Evolutionary conservation across 2,797 vertebrate species (phyloP).

Genomic region (Urosaurus nigricauda): DNA sequence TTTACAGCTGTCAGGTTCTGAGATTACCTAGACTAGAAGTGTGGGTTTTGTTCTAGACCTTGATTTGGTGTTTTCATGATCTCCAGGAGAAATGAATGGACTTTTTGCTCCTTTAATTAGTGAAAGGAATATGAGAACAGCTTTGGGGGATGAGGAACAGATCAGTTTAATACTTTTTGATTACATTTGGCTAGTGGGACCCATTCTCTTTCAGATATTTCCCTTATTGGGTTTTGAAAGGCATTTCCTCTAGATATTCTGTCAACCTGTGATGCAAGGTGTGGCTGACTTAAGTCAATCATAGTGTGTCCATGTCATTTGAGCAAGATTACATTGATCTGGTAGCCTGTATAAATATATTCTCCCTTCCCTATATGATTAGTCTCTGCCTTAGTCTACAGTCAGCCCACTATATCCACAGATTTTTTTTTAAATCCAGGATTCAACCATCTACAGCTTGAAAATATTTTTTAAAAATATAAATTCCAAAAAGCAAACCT

Average conservation of each 20-base stretch:
- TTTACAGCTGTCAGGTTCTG: neutral
- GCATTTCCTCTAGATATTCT: neutral
- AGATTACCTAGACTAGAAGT: neutral
- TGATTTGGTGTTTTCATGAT: neutral
- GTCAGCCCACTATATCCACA: no score
- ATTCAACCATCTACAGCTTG: no score
- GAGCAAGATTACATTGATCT: neutral
- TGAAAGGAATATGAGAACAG: neutral
- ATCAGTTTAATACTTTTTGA: neutral
- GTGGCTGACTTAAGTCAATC: neutral
- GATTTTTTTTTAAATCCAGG: no score
- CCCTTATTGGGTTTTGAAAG: neutral
- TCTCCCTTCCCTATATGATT: neutral
- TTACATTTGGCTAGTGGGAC: neutral
- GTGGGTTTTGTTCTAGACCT: neutral
- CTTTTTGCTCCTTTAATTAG: neutral
- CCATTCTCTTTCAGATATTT: neutral
- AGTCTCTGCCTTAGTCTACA: neutral
- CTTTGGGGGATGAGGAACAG: no score
- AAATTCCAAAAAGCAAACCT: no score
- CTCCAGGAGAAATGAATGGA: neutral
- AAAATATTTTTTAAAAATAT: no score
- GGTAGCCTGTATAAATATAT: neutral
- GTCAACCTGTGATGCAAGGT: neutral
- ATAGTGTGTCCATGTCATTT: neutral